Evolutionary conservation across 1,140 invertebrate genomes (phyloP).

Genomic region (Eufriesea mexicana): DNA sequence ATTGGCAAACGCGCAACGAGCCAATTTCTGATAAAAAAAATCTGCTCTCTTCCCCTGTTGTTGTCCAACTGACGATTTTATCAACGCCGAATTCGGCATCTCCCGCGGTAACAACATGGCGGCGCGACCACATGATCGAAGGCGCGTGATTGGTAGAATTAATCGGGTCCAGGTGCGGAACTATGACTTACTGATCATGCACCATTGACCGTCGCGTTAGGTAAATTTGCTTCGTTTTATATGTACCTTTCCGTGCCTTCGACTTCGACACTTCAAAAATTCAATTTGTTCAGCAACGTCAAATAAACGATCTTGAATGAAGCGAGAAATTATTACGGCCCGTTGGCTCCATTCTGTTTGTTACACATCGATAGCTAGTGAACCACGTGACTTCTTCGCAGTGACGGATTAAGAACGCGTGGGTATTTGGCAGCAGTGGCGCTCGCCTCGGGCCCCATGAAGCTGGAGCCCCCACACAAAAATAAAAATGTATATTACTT

Average conservation of each 20-base stretch:
- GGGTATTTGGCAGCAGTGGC: too few relatives aligned
- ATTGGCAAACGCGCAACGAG: background rate
- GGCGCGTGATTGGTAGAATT: slow-evolving; percentile 37
- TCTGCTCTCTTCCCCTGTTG: too few relatives aligned
- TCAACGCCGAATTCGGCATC: background rate
- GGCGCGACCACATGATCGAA: background rate
- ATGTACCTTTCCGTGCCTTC: background rate
- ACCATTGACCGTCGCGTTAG: background rate
- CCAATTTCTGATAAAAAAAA: background rate
- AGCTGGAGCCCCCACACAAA: too few relatives aligned
- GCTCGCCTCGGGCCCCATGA: too few relatives aligned
- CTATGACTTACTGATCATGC: slow-evolving; percentile 46
- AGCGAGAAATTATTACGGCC: background rate
- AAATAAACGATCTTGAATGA: slow-evolving; percentile 14
- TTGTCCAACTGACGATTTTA: background rate
- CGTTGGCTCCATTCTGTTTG: slow-evolving; percentile 2
- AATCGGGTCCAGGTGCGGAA: slow-evolving; percentile 35
- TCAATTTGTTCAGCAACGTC: slow-evolving; percentile 6
- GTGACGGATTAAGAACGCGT: slow-evolving; percentile 8
- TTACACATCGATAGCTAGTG: background rate
- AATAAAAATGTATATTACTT: too few relatives aligned
- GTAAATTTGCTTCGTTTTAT: slow-evolving; percentile 25
- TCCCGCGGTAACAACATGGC: background rate
- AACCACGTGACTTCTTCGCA: background rate
- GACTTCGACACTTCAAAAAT: background rate